phyloP scores from a whole-genome alignment of 2,113 vertebrate genomes.

The Ophthalmolycus amberensis region DNA sequence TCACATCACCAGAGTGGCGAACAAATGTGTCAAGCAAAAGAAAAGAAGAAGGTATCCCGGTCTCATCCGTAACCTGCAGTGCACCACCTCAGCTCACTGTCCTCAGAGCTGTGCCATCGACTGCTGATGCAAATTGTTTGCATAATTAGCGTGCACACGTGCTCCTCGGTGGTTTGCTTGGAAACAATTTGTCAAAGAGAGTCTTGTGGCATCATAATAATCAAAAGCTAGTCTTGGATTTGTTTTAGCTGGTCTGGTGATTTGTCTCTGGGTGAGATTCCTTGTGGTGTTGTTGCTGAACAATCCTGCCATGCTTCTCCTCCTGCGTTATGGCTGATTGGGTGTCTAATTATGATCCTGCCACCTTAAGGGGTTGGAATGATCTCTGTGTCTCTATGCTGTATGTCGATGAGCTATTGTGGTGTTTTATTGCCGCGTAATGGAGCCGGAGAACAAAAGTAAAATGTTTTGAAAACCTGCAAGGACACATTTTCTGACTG shows the following conservation, averaged over 20 bases:
- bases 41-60: background rate
- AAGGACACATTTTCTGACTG: background rate
- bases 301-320: constrained; percentile 41
- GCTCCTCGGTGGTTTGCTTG: constrained; percentile 23
- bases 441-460: constrained; percentile 8
- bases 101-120: constrained; percentile 19
- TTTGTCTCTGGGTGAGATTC: constrained; percentile 46
- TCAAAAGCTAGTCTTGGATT: constrained; percentile 42
- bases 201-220: constrained; percentile 49
- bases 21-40: background rate
- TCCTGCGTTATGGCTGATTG: constrained; percentile 40
- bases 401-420: constrained; percentile 29
- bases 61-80: no score
- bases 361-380: constrained; percentile 16
- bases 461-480: background rate
- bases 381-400: constrained; percentile 48
- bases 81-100: background rate
- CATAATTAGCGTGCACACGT: constrained; percentile 32
- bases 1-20: no score
- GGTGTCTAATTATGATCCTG: constrained; percentile 50
- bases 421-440: constrained; percentile 16
- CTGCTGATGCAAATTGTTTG: constrained; percentile 24
- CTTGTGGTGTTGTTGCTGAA: constrained; percentile 58
- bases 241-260: constrained; percentile 54
- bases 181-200: constrained; percentile 47